Percentiles rank a stretch among this genome's conserved stretches.
Evolutionary conservation across 2,797 vertebrate genomes (phyloP).

Genomic region (Gymnothorax reevesii): DNA sequence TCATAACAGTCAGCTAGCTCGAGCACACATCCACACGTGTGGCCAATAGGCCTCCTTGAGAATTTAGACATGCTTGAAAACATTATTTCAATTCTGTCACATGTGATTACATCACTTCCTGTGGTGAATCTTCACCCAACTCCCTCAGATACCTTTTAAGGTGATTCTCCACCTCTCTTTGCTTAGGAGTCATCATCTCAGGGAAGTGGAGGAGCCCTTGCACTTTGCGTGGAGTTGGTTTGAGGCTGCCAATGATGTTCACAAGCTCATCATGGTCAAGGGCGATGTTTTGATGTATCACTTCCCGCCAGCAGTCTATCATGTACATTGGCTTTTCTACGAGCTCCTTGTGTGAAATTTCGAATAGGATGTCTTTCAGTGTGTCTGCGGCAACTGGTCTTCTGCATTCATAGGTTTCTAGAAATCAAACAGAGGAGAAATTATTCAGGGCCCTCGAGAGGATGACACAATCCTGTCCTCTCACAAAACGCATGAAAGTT

Average conservation of each 20-base stretch:
- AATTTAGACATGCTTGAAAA: no score
- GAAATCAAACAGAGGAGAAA: constrained; percentile 25
- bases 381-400: constrained; percentile 30
- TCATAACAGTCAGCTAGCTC: no score
- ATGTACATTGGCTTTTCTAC: constrained; percentile 43
- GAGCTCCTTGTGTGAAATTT: constrained; percentile 48
- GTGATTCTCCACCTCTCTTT: no score
- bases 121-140: no score
- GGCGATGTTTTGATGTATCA: constrained; percentile 19
- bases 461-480: constrained; percentile 38
- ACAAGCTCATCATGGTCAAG: background rate
- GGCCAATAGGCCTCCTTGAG: no score
- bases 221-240: constrained; percentile 36
- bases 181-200: constrained; percentile 22
- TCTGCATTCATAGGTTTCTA: constrained; percentile 36
- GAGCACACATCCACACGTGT: no score
- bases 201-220: constrained; percentile 25
- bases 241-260: constrained; percentile 24
- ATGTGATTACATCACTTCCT: no score
- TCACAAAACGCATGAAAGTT: constrained; percentile 48
- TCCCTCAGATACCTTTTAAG: no score
- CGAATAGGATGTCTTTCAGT: constrained; percentile 28
- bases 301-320: constrained; percentile 43
- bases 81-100: no score
- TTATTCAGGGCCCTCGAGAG: constrained; percentile 36